Evolutionary conservation across 2,888 invertebrate species (phyloP), one percentile per base, ranked within the genome.

Genomic region (Cephus pygmeus): DNA sequence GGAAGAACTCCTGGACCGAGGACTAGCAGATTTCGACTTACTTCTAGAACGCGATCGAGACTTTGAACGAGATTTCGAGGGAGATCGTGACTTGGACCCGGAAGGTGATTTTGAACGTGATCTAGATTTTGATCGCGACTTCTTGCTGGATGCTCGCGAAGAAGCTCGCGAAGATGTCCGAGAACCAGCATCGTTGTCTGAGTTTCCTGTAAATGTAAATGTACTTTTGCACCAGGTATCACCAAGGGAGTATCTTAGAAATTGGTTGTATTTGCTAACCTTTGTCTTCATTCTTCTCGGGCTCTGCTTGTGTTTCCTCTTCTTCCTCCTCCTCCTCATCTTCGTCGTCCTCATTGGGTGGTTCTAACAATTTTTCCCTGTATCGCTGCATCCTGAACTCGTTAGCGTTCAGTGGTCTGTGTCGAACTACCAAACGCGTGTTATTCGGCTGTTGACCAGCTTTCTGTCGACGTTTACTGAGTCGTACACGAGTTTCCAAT

Each of bases 401-500:
- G 73, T 94, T 93, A 0, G 96, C 96, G 88, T 96, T 96, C 85
- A 98, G 93, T 9, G 97, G 96, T 69, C 98, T 93, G 91, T 99
- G 98, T 76, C 96, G 96, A 3, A 99, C 98, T 69, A 98, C 96
- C 71, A 99, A 93, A 75, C 97, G 92, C 0, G 97, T 97, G 85
- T 97, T 96, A 73, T 94, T 95, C 81, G 93, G 95, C 80, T 93
- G 94, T 81, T 94, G 94, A 1, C 95, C 95, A 78, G 93, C 93
- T 85, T 96, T 96, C 75, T 98, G 97, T 76, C 99, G 94, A 23
- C 99, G 94, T 91, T 99, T 99, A 84, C 97, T 98, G 79, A 99
- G 93, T 6, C 98, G 95, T 79, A 99, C 99, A 77, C 98, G 95
- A 0, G 98, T 98, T 92, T 99, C 98, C 84, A 99, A 89, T 92